phyloP scores from a whole-genome alignment of 2,113 vertebrate genomes.

The Vireo altiloquus region DNA sequence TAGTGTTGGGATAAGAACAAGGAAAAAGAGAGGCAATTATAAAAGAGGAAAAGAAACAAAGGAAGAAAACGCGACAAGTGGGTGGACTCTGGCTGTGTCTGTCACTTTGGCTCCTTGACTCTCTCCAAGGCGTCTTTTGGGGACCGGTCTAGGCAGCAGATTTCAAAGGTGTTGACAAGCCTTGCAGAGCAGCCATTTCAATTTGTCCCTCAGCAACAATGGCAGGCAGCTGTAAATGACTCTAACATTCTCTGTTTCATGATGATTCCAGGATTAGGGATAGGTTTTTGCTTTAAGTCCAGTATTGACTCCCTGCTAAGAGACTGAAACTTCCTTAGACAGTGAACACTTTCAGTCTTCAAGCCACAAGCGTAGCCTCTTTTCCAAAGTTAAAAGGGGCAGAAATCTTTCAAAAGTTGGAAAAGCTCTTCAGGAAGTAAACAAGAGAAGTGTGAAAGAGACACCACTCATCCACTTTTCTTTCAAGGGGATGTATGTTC shows the following conservation, averaged over 20 bases:
- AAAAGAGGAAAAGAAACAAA: constrained; percentile 38
- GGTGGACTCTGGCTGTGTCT: constrained; percentile 19
- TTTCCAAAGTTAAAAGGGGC: not conserved
- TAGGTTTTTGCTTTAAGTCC: not conserved
- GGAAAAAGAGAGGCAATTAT: constrained; percentile 13
- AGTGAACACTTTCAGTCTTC: not conserved
- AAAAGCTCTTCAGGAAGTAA: not conserved
- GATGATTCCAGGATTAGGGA: not conserved
- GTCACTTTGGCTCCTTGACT: not conserved
- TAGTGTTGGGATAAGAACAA: constrained; percentile 12
- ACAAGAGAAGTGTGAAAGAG: not conserved
- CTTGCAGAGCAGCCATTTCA: not conserved
- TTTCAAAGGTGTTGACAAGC: constrained; percentile 48
- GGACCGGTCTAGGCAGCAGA: not conserved
- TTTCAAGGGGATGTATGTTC: not conserved
- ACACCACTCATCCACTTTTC: not conserved
- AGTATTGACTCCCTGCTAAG: not conserved
- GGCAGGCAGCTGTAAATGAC: constrained; percentile 24
- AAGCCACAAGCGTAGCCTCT: not conserved
- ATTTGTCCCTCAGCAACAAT: not conserved
- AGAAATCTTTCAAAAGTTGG: not conserved
- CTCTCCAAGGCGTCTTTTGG: not conserved
- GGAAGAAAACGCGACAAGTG: constrained; percentile 1
- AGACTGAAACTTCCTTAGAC: not conserved
- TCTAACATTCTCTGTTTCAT: not conserved